Evolutionary conservation across 1,140 invertebrate species (phyloP).

Genomic region (Hyles vespertilio): DNA sequence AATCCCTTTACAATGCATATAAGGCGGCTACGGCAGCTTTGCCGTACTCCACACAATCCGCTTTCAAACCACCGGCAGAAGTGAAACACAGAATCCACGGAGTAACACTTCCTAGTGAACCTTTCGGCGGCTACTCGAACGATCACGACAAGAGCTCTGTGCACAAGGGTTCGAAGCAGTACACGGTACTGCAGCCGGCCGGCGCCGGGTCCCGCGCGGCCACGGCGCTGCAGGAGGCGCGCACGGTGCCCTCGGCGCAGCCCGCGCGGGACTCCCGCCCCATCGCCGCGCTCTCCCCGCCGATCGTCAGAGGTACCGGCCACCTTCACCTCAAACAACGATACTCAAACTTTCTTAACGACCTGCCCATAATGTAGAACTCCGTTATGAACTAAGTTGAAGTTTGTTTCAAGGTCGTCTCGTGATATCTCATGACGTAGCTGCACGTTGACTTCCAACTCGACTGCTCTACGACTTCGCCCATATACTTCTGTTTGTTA

Average conservation of each 20-base stretch:
- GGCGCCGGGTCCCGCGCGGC: slow-evolving; percentile 85
- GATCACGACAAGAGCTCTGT: slow-evolving; percentile 55
- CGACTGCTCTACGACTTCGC: no score
- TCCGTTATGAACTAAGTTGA: slow-evolving; percentile 53
- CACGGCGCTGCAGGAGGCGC: slow-evolving; percentile 85
- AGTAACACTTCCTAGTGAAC: slow-evolving; percentile 50
- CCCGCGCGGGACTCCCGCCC: slow-evolving; percentile 66
- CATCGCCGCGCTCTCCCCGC: slow-evolving; percentile 81
- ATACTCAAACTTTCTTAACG: slow-evolving; percentile 65
- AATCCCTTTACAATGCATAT: slow-evolving; percentile 73
- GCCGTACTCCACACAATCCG: slow-evolving; percentile 82
- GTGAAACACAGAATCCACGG: slow-evolving; percentile 76
- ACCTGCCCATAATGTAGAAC: slow-evolving; percentile 53
- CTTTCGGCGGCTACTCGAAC: slow-evolving; percentile 60
- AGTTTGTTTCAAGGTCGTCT: slow-evolving; percentile 67
- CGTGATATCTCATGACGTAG: slow-evolving; percentile 37
- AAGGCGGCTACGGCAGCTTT: slow-evolving; percentile 75
- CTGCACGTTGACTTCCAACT: slow-evolving; percentile 6
- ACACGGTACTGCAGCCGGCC: slow-evolving; percentile 89
- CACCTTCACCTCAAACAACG: slow-evolving; percentile 42
- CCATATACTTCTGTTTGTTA: not conserved
- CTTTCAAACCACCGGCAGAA: slow-evolving; percentile 83
- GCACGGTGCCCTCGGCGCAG: slow-evolving; percentile 78
- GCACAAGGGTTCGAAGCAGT: slow-evolving; percentile 78
- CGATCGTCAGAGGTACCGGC: slow-evolving; percentile 82